phyloP scores from a whole-genome alignment of 2,888 invertebrate species.

The Drosophila dives region DNA sequence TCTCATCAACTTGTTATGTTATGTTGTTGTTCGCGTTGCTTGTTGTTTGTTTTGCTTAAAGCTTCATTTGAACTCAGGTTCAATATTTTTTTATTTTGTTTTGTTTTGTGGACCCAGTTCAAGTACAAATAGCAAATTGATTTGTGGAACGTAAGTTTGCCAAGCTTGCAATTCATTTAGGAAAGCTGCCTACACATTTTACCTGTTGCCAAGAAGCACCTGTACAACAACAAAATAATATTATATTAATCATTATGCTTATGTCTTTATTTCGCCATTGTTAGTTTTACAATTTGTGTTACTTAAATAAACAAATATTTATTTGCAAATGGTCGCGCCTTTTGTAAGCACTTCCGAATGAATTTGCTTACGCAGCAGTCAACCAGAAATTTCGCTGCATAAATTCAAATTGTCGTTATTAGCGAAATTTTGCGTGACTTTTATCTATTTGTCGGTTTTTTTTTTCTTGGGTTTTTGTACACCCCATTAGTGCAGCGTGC shows the following conservation, averaged over 20 bases:
- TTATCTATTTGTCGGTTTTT: conserved; percentile 16
- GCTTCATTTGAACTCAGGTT: conserved; percentile 39
- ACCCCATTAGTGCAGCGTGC: conserved; percentile 15
- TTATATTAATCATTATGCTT: conserved; percentile 29
- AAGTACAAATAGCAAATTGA: conserved; percentile 50
- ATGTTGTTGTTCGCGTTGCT: conserved; percentile 12
- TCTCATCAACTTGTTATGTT: conserved; percentile 17
- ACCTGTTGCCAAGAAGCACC: conserved; percentile 44
- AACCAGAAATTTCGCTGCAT: conserved; percentile 42
- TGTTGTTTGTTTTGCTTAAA: conserved; percentile 26
- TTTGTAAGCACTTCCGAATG: conserved; percentile 34
- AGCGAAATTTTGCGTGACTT: conserved; percentile 57
- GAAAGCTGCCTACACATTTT: conserved; percentile 14
- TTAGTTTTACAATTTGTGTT: conserved; percentile 13
- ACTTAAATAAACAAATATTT: conserved; percentile 48
- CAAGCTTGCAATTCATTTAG: conserved; percentile 20
- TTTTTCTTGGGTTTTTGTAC: neutral
- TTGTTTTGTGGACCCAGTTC: neutral
- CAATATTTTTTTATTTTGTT: conserved; percentile 1
- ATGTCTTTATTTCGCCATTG: conserved; percentile 18
- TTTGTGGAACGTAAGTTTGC: conserved; percentile 41
- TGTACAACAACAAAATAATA: conserved; percentile 28
- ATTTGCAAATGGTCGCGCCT: conserved; percentile 48
- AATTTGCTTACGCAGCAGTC: conserved; percentile 50
- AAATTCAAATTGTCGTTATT: conserved; percentile 42